Evolutionary conservation across 2,888 invertebrate species (phyloP).

Genomic region (Dryococelus australis): DNA sequence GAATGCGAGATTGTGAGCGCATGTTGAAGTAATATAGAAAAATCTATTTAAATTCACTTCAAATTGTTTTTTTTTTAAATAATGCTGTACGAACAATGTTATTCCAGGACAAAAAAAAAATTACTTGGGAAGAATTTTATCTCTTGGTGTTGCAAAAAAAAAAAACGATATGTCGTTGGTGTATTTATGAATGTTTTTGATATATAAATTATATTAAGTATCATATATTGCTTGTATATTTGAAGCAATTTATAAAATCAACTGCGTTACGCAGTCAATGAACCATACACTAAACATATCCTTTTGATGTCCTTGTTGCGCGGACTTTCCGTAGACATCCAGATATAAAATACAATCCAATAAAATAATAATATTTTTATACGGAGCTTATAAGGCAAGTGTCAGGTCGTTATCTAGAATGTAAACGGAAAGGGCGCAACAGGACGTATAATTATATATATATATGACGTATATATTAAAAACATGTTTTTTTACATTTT

Average conservation of each 20-base stretch:
- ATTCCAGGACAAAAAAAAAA: neutral
- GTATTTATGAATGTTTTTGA: slow-evolving; percentile 32
- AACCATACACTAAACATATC: slow-evolving; percentile 48
- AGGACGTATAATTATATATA: slow-evolving; percentile 34
- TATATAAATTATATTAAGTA: slow-evolving; percentile 38
- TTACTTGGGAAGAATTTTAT: neutral
- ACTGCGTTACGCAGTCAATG: slow-evolving; percentile 38
- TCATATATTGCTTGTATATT: slow-evolving; percentile 38
- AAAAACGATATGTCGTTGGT: slow-evolving; percentile 34
- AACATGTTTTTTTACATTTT: slow-evolving; percentile 43
- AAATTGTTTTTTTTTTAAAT: slow-evolving; percentile 25
- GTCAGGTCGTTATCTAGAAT: slow-evolving; percentile 49
- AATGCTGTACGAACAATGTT: slow-evolving; percentile 39
- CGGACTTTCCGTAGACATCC: slow-evolving; percentile 47
- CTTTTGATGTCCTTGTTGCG: slow-evolving; percentile 40
- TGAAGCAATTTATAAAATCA: slow-evolving; percentile 35
- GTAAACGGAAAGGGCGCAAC: slow-evolving; percentile 46
- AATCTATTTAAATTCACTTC: neutral
- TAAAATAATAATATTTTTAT: slow-evolving; percentile 46
- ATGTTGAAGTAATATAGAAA: neutral
- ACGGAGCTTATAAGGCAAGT: slow-evolving; percentile 43
- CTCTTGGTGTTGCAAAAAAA: slow-evolving; percentile 30
- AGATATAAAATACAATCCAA: slow-evolving; percentile 33
- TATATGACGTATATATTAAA: slow-evolving; percentile 17
- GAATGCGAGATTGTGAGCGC: neutral